These are phyloP conservation scores for Sinhomidia bicolor DNA, from an alignment of 2,888 invertebrate genomes.

Conservation along the genomic window DNA sequence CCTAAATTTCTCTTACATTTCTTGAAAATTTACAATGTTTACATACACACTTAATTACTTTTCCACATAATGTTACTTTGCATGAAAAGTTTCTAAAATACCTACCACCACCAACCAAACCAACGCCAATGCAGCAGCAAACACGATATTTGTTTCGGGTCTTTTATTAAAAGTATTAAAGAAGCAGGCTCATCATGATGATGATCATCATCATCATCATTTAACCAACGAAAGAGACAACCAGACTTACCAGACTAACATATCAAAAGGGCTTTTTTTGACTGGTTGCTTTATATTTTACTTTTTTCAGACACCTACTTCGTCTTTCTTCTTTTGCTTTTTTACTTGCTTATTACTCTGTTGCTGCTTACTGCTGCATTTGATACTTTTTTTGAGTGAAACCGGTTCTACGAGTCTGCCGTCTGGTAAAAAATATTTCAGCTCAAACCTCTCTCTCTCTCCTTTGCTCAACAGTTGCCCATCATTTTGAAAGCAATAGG, in stretches of 20 bases:
- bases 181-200: neutral
- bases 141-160: neutral
- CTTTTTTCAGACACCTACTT: slow-evolving; percentile 32
- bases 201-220: neutral
- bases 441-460: slow-evolving; percentile 7
- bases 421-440: slow-evolving; percentile 69
- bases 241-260: slow-evolving; percentile 33
- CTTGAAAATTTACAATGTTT: slow-evolving; percentile 56
- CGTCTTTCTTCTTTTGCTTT: slow-evolving; percentile 20
- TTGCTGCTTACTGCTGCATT: slow-evolving; percentile 13
- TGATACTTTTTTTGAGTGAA: slow-evolving; percentile 67
- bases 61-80: slow-evolving; percentile 50
- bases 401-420: slow-evolving; percentile 77
- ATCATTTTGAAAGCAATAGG: slow-evolving; percentile 67
- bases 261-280: slow-evolving; percentile 28
- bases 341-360: slow-evolving; percentile 37
- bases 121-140: slow-evolving; percentile 9
- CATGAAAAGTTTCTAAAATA: slow-evolving; percentile 54
- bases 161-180: slow-evolving; percentile 3
- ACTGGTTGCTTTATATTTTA: neutral
- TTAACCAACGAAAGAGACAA: slow-evolving; percentile 34
- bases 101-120: neutral
- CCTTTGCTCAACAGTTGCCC: slow-evolving; percentile 40
- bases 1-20: too few relatives aligned
- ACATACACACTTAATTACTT: slow-evolving; percentile 59